Conservation (phyloP, 2,888 invertebrate species). For the Amphimallon solstitiale region DNA sequence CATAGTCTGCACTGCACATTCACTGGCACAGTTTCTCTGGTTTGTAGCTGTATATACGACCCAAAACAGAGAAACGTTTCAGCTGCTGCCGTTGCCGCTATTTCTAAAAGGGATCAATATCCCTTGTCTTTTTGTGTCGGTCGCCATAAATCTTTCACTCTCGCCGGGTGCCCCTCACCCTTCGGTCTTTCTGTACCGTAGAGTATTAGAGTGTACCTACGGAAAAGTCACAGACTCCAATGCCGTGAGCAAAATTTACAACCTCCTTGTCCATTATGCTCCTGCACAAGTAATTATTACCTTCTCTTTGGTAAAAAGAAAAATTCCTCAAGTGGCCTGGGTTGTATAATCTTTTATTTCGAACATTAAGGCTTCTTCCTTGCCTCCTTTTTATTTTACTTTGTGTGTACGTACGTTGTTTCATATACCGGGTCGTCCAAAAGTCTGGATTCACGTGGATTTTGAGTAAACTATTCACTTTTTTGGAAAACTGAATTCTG, state of each 20-base stretch:
- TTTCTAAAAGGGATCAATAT: constrained; percentile 34
- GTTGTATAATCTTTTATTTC: constrained; percentile 4
- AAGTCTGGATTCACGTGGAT: no score
- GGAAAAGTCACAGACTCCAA: constrained; percentile 8
- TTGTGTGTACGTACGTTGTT: not conserved
- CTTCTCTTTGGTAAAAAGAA: not conserved
- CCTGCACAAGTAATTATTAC: constrained; percentile 29
- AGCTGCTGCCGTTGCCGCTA: constrained; percentile 28
- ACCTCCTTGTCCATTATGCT: constrained; percentile 25
- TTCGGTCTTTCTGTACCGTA: not conserved
- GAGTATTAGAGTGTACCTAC: no score
- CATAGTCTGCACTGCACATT: not conserved
- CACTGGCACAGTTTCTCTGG: not conserved
- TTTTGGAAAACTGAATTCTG: no score
- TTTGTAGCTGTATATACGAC: not conserved
- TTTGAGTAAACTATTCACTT: no score
- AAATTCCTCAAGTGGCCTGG: not conserved
- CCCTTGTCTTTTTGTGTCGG: constrained; percentile 34
- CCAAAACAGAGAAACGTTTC: constrained; percentile 20
- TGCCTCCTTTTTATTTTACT: not conserved
- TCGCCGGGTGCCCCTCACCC: constrained; percentile 9
- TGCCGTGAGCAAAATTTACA: constrained; percentile 33
- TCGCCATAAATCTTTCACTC: constrained; percentile 36
- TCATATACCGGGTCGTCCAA: no score
- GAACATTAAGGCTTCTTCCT: not conserved